Evolutionary conservation across 2,797 vertebrate species (phyloP).

Genomic region (Apogon hyalosoma): DNA sequence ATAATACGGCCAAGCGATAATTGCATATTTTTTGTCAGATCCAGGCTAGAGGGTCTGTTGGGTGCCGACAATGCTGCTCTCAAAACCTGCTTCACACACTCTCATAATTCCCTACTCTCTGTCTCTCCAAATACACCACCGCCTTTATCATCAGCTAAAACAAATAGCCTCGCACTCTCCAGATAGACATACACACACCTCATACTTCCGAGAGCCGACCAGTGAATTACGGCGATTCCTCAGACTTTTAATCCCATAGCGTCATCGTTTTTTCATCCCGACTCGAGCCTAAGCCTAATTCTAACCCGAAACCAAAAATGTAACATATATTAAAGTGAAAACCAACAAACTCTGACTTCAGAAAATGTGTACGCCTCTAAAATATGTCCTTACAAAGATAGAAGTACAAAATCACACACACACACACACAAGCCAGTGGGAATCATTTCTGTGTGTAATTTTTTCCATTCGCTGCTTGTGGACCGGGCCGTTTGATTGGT

Average conservation of each 20-base stretch:
- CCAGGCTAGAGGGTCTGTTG: constrained; percentile 8
- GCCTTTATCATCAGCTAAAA: constrained; percentile 73
- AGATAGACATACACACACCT: constrained; percentile 27
- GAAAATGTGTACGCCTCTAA: constrained; percentile 19
- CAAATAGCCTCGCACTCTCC: constrained; percentile 64
- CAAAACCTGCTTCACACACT: constrained; percentile 44
- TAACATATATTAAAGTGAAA: constrained; percentile 22
- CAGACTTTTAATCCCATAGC: neutral
- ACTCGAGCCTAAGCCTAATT: constrained; percentile 5
- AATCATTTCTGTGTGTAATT: constrained; percentile 78
- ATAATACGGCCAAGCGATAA: constrained; percentile 12
- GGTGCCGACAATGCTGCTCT: constrained; percentile 24
- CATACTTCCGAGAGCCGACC: constrained; percentile 35
- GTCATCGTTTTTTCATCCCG: constrained; percentile 8
- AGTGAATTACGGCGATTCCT: constrained; percentile 22
- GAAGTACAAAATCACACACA: constrained; percentile 12
- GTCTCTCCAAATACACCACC: constrained; percentile 67
- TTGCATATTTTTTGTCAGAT: constrained; percentile 22
- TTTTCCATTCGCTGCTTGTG: constrained; percentile 63
- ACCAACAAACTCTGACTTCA: constrained; percentile 13
- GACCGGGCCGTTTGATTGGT: constrained; percentile 82
- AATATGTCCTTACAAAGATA: constrained; percentile 47
- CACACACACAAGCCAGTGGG: constrained; percentile 47
- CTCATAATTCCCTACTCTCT: constrained; percentile 63
- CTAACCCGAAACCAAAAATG: neutral